Percentiles rank a stretch among this genome's conserved stretches.
phyloP scores from a whole-genome alignment of 2,113 vertebrate species.

The Lamprotornis superbus region DNA sequence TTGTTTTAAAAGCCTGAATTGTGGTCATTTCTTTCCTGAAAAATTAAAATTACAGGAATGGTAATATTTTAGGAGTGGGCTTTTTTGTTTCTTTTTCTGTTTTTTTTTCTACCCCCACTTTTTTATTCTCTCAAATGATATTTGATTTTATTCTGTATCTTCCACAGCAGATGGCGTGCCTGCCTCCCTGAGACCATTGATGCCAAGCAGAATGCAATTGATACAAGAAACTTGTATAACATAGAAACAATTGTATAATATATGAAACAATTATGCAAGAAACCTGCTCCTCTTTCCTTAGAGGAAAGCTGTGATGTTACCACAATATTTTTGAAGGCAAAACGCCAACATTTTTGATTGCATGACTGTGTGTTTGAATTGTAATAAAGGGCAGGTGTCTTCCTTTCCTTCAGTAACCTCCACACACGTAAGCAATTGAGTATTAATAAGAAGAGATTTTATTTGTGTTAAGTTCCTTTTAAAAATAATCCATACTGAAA shows the following conservation, averaged over 20 bases:
- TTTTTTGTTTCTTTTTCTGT: not conserved
- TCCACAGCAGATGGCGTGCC: constrained; percentile 2
- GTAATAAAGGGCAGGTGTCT: not conserved
- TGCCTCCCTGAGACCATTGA: not conserved
- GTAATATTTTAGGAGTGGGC: not conserved
- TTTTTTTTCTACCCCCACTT: accelerated
- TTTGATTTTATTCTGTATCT: not conserved
- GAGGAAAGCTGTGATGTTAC: not conserved
- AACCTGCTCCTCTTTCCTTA: not conserved
- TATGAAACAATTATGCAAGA: not conserved
- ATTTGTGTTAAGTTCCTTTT: not conserved
- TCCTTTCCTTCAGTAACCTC: not conserved
- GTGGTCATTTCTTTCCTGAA: not conserved
- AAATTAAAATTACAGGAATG: not conserved
- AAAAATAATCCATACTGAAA: not conserved
- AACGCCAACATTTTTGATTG: not conserved
- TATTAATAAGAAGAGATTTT: not conserved
- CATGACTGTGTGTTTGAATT: not conserved
- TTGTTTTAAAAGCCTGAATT: not conserved
- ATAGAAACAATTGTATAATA: not conserved
- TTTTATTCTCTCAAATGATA: not conserved
- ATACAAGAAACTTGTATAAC: not conserved
- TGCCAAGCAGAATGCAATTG: not conserved
- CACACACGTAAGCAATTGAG: not conserved
- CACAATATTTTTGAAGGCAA: not conserved